phyloP scores from a whole-genome alignment of 2,113 vertebrate species.

The Egretta garzetta region DNA sequence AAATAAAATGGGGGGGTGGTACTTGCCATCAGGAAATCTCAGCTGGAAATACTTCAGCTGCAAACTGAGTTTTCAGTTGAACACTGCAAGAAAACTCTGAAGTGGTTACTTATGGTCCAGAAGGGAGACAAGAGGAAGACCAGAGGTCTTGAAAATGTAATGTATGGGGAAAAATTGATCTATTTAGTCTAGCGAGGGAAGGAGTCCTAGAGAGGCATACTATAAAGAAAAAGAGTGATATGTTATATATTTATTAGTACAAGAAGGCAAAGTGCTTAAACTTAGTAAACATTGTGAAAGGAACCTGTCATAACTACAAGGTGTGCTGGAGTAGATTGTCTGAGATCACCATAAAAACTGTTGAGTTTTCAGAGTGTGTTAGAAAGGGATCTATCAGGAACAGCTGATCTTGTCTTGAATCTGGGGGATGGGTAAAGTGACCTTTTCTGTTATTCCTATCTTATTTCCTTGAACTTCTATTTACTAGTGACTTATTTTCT shows the following conservation, averaged over 20 bases:
- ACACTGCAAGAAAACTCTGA: not conserved
- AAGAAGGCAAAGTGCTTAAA: not conserved
- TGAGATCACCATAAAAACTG: not conserved
- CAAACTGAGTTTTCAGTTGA: not conserved
- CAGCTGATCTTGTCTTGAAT: not conserved
- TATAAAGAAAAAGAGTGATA: not conserved
- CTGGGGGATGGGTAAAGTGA: not conserved
- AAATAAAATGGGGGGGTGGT: not conserved
- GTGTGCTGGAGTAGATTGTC: not conserved
- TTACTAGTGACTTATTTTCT: not conserved
- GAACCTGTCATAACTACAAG: not conserved
- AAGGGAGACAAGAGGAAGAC: not conserved
- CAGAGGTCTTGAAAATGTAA: not conserved
- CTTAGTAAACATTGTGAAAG: not conserved
- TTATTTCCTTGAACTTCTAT: not conserved
- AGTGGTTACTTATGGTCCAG: not conserved
- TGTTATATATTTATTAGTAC: not conserved
- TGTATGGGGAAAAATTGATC: not conserved
- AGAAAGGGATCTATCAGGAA: not conserved
- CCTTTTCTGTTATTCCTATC: not conserved
- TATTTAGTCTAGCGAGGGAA: not conserved
- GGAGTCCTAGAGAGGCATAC: not conserved
- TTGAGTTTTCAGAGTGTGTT: not conserved
- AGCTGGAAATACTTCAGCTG: not conserved
- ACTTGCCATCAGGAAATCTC: not conserved